Evolutionary conservation across 2,888 invertebrate species (phyloP).

Genomic region (Stictocephala bisonia): DNA sequence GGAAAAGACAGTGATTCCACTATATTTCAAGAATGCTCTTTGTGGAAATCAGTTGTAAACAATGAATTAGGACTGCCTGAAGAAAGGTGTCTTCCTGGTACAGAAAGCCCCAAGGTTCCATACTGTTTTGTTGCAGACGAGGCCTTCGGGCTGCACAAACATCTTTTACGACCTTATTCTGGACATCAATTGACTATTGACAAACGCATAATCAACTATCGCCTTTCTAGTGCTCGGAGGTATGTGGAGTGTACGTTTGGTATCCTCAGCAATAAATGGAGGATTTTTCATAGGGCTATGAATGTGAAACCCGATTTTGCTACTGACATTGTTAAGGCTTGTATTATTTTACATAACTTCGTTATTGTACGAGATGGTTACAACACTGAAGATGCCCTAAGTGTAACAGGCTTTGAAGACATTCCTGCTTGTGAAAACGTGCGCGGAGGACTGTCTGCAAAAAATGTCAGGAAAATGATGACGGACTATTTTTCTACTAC

Average conservation of each 20-base stretch:
- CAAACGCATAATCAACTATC: slow-evolving; percentile 55
- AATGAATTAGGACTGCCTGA: slow-evolving; percentile 53
- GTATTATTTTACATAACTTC: slow-evolving; percentile 56
- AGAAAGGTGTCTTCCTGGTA: slow-evolving; percentile 55
- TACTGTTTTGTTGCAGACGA: slow-evolving; percentile 59
- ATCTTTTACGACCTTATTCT: too few relatives aligned
- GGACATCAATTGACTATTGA: slow-evolving; percentile 50
- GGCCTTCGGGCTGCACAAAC: slow-evolving; percentile 55
- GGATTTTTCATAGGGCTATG: slow-evolving; percentile 58
- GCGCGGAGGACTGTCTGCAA: slow-evolving; percentile 24
- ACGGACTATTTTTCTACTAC: slow-evolving; percentile 20
- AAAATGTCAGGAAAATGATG: slow-evolving; percentile 29
- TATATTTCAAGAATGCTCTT: slow-evolving; percentile 52
- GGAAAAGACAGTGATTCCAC: slow-evolving; percentile 61
- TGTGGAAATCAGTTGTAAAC: slow-evolving; percentile 52
- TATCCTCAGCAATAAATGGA: slow-evolving; percentile 60
- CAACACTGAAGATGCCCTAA: slow-evolving; percentile 27
- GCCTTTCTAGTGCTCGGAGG: slow-evolving; percentile 56
- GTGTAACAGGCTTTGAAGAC: slow-evolving; percentile 26
- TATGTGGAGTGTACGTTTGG: slow-evolving; percentile 60
- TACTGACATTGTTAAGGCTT: slow-evolving; percentile 56
- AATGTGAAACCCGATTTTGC: slow-evolving; percentile 54
- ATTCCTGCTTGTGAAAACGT: slow-evolving; percentile 7
- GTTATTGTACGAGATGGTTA: slow-evolving; percentile 43
- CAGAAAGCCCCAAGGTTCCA: slow-evolving; percentile 52